Base-by-base conservation (phyloP, 2,797 vertebrate genomes). In the Oryzias sinensis region DNA sequence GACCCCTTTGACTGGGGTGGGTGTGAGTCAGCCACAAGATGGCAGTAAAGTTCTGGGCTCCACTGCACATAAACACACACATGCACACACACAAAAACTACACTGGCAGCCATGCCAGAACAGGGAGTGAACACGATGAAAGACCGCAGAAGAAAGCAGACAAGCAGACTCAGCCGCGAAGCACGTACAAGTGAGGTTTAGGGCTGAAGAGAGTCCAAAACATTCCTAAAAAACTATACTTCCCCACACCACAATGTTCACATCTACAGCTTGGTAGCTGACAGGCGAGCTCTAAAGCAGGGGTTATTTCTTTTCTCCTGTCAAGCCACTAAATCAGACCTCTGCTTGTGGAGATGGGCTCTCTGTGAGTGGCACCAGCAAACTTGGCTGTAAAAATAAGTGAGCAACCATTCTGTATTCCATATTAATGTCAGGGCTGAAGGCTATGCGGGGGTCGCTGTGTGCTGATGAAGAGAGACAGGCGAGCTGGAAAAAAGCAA, bases 11-110 rank as follows among this genome's bases (percentile, higher is more conserved):
- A 60, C 41, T 33, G 11, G 44, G 41, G 33, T 44, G 20, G 20
- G n/a, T 14, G 6, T 3, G 18, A 20, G 48, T 45, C 56, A 17
- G 48, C 89, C 94, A 91, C 92, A 88, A 94, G 94, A 91, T 94
- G 93, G 94, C 93, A 92, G 90, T 91, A 89, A 79, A 81, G 61
- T 77, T 87, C 87, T 90, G 86, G 66, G 77, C 75, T 81, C 62
- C 43, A 24, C 13, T 43, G 40, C 58, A 14, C 59, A 14, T 14
- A 49, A 25, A 53, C 55, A 58, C 67, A 65, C 42, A 52, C 48
- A 44, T n/a, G 17, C 22, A 63, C 52, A 66, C 60, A 69, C 53
- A 64, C 0, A 37, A 2, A 70, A 7, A 56, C 60, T 16, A 52
- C 20, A 56, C 52, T 56, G 37, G 68, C 14, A 63, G 57, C 67